phyloP scores from a whole-genome alignment of 2,888 invertebrate species.

The Drosophila peninsularis region DNA sequence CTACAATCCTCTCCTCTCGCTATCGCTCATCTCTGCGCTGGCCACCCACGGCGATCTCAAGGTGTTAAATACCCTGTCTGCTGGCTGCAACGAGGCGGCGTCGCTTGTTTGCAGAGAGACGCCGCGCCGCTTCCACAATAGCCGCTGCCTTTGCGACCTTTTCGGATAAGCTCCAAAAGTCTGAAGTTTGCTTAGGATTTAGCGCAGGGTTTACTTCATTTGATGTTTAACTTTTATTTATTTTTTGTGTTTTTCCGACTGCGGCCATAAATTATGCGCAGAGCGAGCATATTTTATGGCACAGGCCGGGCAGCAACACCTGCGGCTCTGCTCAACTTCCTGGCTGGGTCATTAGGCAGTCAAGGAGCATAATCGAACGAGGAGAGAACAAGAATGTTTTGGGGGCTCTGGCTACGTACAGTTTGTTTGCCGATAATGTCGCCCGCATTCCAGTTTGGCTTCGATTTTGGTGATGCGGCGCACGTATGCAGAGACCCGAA shows the following conservation, averaged over 20 bases:
- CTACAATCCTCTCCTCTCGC: conserved; percentile 10
- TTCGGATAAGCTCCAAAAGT: conserved; percentile 54
- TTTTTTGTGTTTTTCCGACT: not conserved
- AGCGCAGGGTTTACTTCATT: conserved; percentile 31
- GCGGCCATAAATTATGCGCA: conserved; percentile 67
- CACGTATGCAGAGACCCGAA: conserved; percentile 51
- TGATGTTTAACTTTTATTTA: conserved; percentile 27
- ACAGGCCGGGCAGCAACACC: conserved; percentile 47
- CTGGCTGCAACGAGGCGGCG: conserved; percentile 8
- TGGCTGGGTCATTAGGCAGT: conserved; percentile 66
- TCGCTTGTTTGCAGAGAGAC: conserved; percentile 34
- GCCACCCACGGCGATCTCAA: conserved; percentile 54
- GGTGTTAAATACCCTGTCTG: conserved; percentile 62
- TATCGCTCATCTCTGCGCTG: conserved; percentile 14
- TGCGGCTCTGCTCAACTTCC: conserved; percentile 57
- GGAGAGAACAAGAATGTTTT: conserved; percentile 9
- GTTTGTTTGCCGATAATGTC: conserved; percentile 63
- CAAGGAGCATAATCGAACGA: conserved; percentile 50
- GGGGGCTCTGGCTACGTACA: conserved; percentile 26
- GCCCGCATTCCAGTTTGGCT: conserved; percentile 51
- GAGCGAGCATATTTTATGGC: conserved; percentile 66
- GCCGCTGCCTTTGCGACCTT: conserved; percentile 2
- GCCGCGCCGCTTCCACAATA: not conserved
- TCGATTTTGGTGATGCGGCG: conserved; percentile 56
- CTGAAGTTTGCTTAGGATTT: conserved; percentile 56